These are phyloP conservation scores for Crocidura indochinensis DNA, from an alignment of 2,797 vertebrate species.

Conservation along the genomic window DNA sequence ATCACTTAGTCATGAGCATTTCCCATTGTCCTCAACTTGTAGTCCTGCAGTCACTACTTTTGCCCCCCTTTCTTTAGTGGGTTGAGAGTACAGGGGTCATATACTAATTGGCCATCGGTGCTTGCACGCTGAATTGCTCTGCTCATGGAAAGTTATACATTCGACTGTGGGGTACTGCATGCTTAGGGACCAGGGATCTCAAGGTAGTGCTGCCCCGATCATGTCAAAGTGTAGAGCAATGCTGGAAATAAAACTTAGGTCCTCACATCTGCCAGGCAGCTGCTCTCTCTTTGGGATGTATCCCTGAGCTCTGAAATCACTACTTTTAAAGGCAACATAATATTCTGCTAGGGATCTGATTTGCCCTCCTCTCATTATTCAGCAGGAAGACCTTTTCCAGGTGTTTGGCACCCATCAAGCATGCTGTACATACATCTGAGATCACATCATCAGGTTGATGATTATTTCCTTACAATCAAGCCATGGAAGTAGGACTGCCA, in stretches of 20 bases:
- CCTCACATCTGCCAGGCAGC: too few species aligned
- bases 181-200: too few species aligned
- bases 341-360: constrained; percentile 52
- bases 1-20: neutral
- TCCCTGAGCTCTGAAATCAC: neutral
- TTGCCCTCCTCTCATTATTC: neutral
- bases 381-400: constrained; percentile 18
- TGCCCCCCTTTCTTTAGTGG: too few species aligned
- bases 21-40: neutral
- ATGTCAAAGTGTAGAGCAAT: too few species aligned
- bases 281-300: too few species aligned
- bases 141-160: too few species aligned
- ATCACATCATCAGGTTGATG: constrained; percentile 49
- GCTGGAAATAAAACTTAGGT: too few species aligned
- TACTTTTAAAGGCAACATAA: constrained; percentile 77
- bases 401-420: neutral
- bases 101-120: too few species aligned
- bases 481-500: neutral
- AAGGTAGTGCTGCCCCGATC: too few species aligned
- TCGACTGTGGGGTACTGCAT: too few species aligned
- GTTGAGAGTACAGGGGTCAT: too few species aligned
- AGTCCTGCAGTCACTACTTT: neutral
- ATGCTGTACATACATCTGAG: neutral
- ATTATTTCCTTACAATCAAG: constrained; percentile 53
- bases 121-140: too few species aligned